A percentile compares a stretch with the other conserved stretches of the same genome.
These are phyloP conservation scores for Cerceris rybyensis DNA, from an alignment of 2,888 invertebrate species.

Conservation along the genomic window DNA sequence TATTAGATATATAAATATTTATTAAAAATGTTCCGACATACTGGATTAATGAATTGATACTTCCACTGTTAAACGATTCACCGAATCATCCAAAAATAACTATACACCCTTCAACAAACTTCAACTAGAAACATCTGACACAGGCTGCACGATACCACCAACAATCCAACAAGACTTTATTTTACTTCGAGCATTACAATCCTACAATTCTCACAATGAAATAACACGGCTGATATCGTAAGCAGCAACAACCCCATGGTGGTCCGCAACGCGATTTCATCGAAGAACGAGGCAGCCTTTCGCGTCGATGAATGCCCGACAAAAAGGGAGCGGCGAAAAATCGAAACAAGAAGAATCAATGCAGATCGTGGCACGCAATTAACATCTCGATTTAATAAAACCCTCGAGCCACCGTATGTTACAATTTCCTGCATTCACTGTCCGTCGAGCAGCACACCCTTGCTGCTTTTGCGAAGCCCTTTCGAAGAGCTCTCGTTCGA, in stretches of 20 bases:
- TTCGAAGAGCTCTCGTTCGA: slow-evolving; percentile 54
- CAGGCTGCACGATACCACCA: too few species aligned
- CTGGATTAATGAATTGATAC: too few species aligned
- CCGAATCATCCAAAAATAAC: too few species aligned
- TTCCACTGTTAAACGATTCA: too few species aligned
- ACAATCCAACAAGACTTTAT: too few species aligned
- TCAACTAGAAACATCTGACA: too few species aligned
- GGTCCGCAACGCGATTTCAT: neutral
- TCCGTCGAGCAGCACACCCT: slow-evolving; percentile 43
- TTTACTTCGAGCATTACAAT: neutral
- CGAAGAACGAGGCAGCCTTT: neutral
- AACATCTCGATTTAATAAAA: slow-evolving; percentile 78
- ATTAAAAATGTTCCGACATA: too few species aligned
- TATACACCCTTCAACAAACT: too few species aligned
- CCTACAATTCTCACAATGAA: neutral
- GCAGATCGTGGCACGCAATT: slow-evolving; percentile 69
- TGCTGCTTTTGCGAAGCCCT: slow-evolving; percentile 19
- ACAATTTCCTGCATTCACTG: slow-evolving; percentile 63
- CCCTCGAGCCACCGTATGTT: slow-evolving; percentile 79
- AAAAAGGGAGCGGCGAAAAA: neutral
- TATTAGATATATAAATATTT: too few species aligned
- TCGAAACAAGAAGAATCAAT: slow-evolving; percentile 23
- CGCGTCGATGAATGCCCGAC: neutral
- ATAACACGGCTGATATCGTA: neutral
- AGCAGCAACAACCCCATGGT: too few species aligned